phyloP scores from a whole-genome alignment of 2,888 invertebrate species.

The Ichneumoninae sp. region DNA sequence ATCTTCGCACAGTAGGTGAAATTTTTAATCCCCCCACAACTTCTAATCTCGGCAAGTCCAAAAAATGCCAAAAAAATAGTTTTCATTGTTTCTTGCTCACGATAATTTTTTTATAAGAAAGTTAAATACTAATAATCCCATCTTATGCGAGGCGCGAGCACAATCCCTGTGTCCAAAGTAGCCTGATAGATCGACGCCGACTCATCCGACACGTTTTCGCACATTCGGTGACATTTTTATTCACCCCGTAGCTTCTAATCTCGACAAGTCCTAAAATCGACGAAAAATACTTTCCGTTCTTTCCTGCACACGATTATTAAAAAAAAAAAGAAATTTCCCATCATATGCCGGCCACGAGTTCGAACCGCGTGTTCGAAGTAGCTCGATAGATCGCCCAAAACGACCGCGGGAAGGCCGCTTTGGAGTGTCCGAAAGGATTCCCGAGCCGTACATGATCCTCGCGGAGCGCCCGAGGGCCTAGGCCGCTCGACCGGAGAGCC shows the following conservation, averaged over 20 bases:
- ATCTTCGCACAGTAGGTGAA: neutral
- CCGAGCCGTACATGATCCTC: constrained; percentile 49
- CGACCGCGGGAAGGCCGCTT: constrained; percentile 1
- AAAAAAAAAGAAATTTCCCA: neutral
- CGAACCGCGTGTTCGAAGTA: neutral
- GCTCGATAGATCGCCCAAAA: neutral
- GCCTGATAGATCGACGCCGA: neutral
- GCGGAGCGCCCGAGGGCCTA: constrained; percentile 54
- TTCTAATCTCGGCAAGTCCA: too few species aligned
- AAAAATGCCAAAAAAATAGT: too few species aligned
- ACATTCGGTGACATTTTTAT: neutral
- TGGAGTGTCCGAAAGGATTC: constrained; percentile 24
- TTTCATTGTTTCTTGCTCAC: too few species aligned
- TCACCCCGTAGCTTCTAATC: neutral
- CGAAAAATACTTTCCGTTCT: neutral
- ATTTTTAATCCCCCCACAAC: neutral
- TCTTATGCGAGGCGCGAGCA: too few species aligned
- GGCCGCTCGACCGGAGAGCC: constrained; percentile 21
- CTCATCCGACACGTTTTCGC: neutral
- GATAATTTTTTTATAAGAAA: too few species aligned
- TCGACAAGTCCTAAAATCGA: too few species aligned
- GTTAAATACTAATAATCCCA: neutral
- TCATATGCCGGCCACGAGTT: neutral
- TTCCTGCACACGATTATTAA: neutral
- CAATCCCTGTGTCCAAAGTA: too few species aligned